These are phyloP conservation scores for Serilophus lunatus DNA, from an alignment of 2,113 vertebrate genomes.

Conservation along the genomic window DNA sequence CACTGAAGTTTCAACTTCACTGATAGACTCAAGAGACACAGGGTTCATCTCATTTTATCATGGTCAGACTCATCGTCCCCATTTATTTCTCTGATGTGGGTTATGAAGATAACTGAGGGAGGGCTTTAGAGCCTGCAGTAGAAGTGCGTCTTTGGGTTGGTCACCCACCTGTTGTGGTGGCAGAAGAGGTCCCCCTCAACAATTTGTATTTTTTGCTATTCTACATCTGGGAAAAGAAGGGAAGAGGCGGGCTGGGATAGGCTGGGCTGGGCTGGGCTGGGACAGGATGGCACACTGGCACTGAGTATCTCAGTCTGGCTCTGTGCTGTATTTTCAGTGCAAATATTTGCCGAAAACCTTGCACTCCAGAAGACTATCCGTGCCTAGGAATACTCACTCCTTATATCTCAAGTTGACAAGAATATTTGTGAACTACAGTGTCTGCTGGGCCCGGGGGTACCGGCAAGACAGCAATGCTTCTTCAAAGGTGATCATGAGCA, in stretches of 20 bases:
- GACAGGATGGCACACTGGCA: neutral
- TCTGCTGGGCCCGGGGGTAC: neutral
- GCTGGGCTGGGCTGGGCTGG: neutral
- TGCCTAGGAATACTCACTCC: neutral
- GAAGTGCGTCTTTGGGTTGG: accelerated
- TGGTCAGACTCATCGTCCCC: neutral
- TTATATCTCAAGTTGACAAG: neutral
- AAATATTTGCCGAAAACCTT: neutral
- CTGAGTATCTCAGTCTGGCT: neutral
- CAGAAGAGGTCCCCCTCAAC: neutral
- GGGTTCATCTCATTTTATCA: neutral
- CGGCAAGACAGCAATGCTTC: neutral
- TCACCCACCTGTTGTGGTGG: neutral
- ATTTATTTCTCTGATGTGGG: neutral
- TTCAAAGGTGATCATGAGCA: slow-evolving; percentile 11
- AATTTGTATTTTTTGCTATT: neutral
- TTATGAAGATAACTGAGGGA: neutral
- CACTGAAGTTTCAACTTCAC: neutral
- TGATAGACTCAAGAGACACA: neutral
- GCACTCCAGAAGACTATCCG: neutral
- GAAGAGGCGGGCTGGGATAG: neutral
- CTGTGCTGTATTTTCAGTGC: neutral
- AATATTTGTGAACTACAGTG: neutral
- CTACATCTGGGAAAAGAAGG: neutral
- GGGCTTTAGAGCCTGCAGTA: neutral